Conservation (phyloP, 2,888 invertebrate species). For the Ceraclea dissimilis region DNA sequence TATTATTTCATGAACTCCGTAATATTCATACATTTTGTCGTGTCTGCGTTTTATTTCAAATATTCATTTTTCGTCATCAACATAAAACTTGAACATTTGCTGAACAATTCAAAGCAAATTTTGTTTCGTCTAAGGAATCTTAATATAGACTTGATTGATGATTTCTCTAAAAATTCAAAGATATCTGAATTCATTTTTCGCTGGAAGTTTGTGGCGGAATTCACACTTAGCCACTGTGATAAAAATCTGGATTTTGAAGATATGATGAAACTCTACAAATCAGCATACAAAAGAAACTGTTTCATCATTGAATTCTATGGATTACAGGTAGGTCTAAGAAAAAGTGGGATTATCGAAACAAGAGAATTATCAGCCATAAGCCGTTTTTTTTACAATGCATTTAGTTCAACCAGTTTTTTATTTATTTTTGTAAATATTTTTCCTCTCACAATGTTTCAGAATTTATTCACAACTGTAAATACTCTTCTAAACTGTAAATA, state of each 20-base stretch:
- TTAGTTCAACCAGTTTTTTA: too few species aligned
- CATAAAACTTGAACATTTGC: neutral
- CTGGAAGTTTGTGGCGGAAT: neutral
- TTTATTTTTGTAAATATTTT: too few species aligned
- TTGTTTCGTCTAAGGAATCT: too few species aligned
- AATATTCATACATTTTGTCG: neutral
- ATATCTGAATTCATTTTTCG: neutral
- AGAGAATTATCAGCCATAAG: too few species aligned
- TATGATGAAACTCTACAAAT: neutral
- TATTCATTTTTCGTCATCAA: neutral
- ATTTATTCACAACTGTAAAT: conserved; percentile 5
- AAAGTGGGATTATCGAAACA: too few species aligned
- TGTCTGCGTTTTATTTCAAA: neutral
- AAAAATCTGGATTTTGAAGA: neutral
- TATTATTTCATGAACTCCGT: neutral
- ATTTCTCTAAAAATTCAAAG: too few species aligned
- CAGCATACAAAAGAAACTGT: too few species aligned
- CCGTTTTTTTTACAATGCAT: too few species aligned
- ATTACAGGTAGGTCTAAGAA: neutral
- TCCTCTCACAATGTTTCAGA: too few species aligned
- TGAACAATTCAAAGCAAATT: neutral
- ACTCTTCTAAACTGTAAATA: too few species aligned
- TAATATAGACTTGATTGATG: too few species aligned
- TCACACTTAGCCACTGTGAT: neutral
- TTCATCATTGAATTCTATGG: neutral